These are phyloP conservation scores for Tupiocoris notatus DNA, from an alignment of 2,888 invertebrate genomes.

Conservation along the genomic window DNA sequence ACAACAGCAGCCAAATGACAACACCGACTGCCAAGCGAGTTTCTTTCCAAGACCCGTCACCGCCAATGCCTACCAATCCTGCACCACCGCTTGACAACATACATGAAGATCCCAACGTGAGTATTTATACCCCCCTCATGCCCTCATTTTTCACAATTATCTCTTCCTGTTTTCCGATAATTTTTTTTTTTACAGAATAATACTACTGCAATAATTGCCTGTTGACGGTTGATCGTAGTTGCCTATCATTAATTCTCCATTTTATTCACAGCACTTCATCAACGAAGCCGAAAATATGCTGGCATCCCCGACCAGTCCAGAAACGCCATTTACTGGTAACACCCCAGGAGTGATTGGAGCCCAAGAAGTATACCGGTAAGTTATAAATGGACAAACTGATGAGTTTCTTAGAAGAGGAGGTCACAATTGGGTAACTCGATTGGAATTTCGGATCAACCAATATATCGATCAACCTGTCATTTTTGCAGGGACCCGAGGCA, in stretches of 20 bases:
- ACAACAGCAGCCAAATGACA: slow-evolving; percentile 41
- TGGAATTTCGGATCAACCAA: too few species aligned
- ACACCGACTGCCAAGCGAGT: slow-evolving; percentile 64
- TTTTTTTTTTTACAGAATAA: too few species aligned
- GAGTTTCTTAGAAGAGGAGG: too few species aligned
- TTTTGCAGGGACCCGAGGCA: slow-evolving; percentile 80
- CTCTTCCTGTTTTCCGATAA: too few species aligned
- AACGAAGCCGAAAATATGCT: slow-evolving; percentile 77
- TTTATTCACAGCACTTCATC: slow-evolving; percentile 66
- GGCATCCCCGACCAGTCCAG: slow-evolving; percentile 72
- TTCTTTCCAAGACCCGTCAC: slow-evolving; percentile 68
- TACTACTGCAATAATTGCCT: background rate
- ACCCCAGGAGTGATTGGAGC: slow-evolving; percentile 97
- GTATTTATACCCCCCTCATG: too few species aligned
- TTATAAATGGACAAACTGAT: too few species aligned
- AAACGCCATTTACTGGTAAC: slow-evolving; percentile 61
- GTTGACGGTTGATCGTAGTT: too few species aligned
- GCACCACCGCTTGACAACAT: slow-evolving; percentile 58
- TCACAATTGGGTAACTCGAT: too few species aligned
- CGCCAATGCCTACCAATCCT: slow-evolving; percentile 54
- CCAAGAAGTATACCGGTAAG: slow-evolving; percentile 91
- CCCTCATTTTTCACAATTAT: too few species aligned
- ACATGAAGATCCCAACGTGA: slow-evolving; percentile 80
- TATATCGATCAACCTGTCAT: too few species aligned
- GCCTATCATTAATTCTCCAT: slow-evolving; percentile 11